A percentile compares a stretch with the other conserved stretches of the same genome.
Evolutionary conservation across 2,888 invertebrate genomes (phyloP).

Genomic region (Andricus curvator): DNA sequence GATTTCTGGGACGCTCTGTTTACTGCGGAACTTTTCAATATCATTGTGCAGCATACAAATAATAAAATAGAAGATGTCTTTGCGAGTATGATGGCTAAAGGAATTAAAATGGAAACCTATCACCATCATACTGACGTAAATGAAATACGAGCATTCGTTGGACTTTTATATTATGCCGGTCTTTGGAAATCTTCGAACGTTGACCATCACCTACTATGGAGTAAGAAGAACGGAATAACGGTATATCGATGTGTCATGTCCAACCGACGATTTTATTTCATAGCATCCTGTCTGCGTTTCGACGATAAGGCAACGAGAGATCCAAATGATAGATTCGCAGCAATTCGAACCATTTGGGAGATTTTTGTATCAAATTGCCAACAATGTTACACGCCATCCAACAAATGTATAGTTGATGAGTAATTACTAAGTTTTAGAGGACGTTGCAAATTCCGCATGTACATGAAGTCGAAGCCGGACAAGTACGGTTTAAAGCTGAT

Average conservation of each 20-base stretch:
- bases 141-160: slow-evolving; percentile 60
- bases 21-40: no score
- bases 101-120: slow-evolving; percentile 22
- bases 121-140: slow-evolving; percentile 44
- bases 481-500: no score
- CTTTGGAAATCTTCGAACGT: slow-evolving; percentile 36
- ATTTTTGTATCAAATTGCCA: no score
- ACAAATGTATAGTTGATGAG: no score
- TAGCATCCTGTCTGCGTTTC: slow-evolving; percentile 36
- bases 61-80: not conserved
- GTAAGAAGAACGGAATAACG: slow-evolving; percentile 30
- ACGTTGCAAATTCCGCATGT: no score
- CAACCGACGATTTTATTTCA: slow-evolving; percentile 16
- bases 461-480: no score
- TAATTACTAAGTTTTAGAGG: no score
- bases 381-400: no score
- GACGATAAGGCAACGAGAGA: slow-evolving; percentile 14
- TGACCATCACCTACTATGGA: slow-evolving; percentile 33
- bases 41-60: no score
- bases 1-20: no score
- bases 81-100: not conserved
- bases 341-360: no score
- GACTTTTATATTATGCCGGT: slow-evolving; percentile 47
- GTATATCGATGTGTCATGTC: slow-evolving; percentile 13
- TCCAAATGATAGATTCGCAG: not conserved